Percentiles rank a stretch among this genome's conserved stretches.
These are phyloP conservation scores for Xerus rutilus DNA, from an alignment of 2,797 vertebrate species.

Conservation along the genomic window DNA sequence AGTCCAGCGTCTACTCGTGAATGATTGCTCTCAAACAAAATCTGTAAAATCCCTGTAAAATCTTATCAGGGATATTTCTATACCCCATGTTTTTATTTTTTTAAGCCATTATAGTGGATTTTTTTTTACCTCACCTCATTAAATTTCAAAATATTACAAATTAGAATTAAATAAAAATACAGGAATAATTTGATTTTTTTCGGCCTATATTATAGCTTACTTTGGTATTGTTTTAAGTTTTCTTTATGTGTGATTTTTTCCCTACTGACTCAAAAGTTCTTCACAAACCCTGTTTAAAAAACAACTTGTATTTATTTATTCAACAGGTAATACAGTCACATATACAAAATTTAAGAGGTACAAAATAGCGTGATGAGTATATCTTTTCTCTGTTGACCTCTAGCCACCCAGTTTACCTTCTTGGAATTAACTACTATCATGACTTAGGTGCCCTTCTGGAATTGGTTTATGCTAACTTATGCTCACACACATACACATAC, in stretches of 20 bases:
- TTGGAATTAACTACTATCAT: neutral
- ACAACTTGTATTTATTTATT: neutral
- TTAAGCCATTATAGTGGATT: conserved; percentile 47
- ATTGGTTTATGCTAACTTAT: neutral
- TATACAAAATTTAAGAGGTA: neutral
- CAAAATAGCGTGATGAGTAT: neutral
- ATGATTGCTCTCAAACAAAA: neutral
- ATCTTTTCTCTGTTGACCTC: neutral
- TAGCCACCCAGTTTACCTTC: neutral
- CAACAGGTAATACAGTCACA: neutral
- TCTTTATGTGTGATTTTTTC: conserved; percentile 16
- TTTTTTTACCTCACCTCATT: conserved; percentile 44
- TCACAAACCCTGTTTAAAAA: conserved; percentile 34
- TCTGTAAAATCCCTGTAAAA: neutral
- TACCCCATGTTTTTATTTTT: conserved; percentile 58
- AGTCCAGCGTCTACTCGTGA: neutral
- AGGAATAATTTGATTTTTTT: conserved; percentile 63
- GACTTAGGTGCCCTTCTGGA: neutral
- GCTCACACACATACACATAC: neutral
- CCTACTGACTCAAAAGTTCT: neutral
- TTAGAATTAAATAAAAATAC: conserved; percentile 66
- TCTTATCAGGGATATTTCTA: neutral
- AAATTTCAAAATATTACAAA: conserved; percentile 51
- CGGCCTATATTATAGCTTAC: conserved; percentile 34
- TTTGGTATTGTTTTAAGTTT: conserved; percentile 26